A percentile compares a stretch with the other conserved stretches of the same genome.
phyloP scores from a whole-genome alignment of 2,888 invertebrate genomes.

The Taenaris catops region DNA sequence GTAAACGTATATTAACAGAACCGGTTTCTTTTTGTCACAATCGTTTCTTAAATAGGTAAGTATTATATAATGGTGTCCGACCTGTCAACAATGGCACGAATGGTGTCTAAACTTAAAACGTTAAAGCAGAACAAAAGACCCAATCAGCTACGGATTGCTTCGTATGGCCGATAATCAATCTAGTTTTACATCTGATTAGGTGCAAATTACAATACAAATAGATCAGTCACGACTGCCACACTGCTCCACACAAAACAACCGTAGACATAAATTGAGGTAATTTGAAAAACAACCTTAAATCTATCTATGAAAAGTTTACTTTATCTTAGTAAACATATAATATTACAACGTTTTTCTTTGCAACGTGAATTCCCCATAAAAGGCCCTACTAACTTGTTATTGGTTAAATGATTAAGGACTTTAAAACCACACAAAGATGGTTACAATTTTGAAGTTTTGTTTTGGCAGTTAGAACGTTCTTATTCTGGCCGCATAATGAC shows the following conservation, averaged over 20 bases:
- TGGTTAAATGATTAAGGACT: slow-evolving; percentile 34
- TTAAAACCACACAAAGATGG: slow-evolving; percentile 34
- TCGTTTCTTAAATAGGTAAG: slow-evolving; percentile 14
- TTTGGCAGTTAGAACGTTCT: slow-evolving; percentile 31
- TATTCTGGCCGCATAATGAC: slow-evolving; percentile 28
- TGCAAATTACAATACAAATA: slow-evolving; percentile 77
- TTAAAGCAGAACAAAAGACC: slow-evolving; percentile 43
- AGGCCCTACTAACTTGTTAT: slow-evolving; percentile 31
- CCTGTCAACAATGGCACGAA: slow-evolving; percentile 41
- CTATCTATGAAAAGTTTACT: slow-evolving; percentile 6
- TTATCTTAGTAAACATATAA: slow-evolving; percentile 15
- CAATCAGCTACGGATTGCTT: slow-evolving; percentile 44
- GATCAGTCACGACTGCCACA: slow-evolving; percentile 60
- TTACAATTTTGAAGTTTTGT: slow-evolving; percentile 28
- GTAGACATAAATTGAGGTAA: neutral
- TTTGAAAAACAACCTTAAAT: slow-evolving; percentile 14
- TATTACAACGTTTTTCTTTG: slow-evolving; percentile 25
- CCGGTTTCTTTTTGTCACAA: slow-evolving; percentile 8
- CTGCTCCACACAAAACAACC: slow-evolving; percentile 7
- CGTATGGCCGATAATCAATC: slow-evolving; percentile 67
- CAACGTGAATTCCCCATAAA: slow-evolving; percentile 28
- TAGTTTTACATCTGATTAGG: slow-evolving; percentile 75
- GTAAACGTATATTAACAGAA: slow-evolving; percentile 2
- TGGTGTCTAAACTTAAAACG: slow-evolving; percentile 44
- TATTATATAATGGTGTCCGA: slow-evolving; percentile 22